Percentiles rank a stretch among this genome's conserved stretches.
Conservation (phyloP, 2,888 invertebrate genomes). For the Strigamia maritima region DNA sequence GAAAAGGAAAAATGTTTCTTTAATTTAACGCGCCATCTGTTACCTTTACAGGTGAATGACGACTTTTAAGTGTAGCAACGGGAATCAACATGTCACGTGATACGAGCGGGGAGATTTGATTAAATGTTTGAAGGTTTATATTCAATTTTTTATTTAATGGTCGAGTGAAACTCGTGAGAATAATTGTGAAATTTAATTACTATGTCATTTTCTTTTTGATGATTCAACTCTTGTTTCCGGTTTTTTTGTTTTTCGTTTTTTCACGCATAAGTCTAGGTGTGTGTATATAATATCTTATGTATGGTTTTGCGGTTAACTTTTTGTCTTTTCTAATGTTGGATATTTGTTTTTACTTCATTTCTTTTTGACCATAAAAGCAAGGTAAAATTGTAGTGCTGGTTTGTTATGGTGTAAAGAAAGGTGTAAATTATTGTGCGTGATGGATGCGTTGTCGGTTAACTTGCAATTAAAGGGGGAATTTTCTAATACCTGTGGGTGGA, state of each 20-base stretch:
- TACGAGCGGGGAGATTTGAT: neutral
- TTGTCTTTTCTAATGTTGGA: neutral
- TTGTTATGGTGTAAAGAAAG: slow-evolving; percentile 1
- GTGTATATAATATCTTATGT: neutral
- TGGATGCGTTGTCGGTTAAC: slow-evolving; percentile 24
- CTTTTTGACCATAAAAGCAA: neutral
- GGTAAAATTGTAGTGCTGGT: slow-evolving; percentile 3
- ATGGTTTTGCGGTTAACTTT: neutral
- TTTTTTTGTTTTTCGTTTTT: neutral
- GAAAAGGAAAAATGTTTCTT: neutral
- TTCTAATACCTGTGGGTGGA: neutral
- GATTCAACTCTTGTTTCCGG: slow-evolving; percentile 18
- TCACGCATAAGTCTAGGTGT: neutral
- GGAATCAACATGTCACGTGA: neutral
- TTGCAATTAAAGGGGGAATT: neutral
- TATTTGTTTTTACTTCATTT: slow-evolving; percentile 7
- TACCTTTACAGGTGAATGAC: slow-evolving; percentile 5
- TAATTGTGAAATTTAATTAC: slow-evolving; percentile 26
- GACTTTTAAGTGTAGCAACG: neutral
- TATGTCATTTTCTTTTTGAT: neutral
- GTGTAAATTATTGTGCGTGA: slow-evolving; percentile 25
- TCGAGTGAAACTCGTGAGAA: slow-evolving; percentile 28
- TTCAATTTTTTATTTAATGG: neutral
- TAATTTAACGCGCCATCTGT: slow-evolving; percentile 13
- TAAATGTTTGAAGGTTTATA: neutral